phyloP scores from a whole-genome alignment of 2,888 invertebrate genomes.

The Heteropelma amictum region DNA sequence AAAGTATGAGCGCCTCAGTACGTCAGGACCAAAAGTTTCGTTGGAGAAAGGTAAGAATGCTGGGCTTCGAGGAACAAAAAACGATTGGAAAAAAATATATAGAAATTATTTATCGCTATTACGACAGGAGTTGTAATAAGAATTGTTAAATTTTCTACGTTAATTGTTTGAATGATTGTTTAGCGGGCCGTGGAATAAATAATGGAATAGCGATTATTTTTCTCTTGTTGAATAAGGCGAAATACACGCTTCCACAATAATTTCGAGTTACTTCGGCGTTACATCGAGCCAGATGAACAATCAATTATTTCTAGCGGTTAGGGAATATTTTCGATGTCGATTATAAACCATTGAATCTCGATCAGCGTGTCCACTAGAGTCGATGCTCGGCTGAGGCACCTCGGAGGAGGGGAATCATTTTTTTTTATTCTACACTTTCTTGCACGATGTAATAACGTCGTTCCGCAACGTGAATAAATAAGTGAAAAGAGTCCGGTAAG shows the following conservation, averaged over 20 bases:
- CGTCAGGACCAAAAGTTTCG: slow-evolving; percentile 4
- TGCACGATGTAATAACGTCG: slow-evolving; percentile 38
- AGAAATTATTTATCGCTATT: background rate
- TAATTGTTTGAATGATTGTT: too few species aligned
- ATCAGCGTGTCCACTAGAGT: slow-evolving; percentile 46
- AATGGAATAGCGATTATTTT: too few species aligned
- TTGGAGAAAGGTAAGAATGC: slow-evolving; percentile 36
- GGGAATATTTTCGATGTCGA: background rate
- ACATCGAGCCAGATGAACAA: background rate
- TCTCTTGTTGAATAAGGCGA: too few species aligned
- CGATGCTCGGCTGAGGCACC: background rate
- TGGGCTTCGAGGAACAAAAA: background rate
- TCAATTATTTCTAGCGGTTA: background rate
- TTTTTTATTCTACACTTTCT: slow-evolving; percentile 64
- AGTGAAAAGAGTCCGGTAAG: slow-evolving; percentile 43
- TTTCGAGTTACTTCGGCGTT: background rate
- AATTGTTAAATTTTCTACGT: too few species aligned
- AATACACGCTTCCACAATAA: background rate
- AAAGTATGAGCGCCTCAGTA: too few species aligned
- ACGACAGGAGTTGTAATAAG: background rate
- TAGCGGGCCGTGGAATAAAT: too few species aligned
- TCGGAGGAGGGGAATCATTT: too few species aligned
- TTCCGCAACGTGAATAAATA: slow-evolving; percentile 20
- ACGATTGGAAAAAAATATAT: background rate
- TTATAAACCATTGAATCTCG: slow-evolving; percentile 18